Base-by-base conservation (phyloP, 2,797 vertebrate species). In the Sorex maritimensis region DNA sequence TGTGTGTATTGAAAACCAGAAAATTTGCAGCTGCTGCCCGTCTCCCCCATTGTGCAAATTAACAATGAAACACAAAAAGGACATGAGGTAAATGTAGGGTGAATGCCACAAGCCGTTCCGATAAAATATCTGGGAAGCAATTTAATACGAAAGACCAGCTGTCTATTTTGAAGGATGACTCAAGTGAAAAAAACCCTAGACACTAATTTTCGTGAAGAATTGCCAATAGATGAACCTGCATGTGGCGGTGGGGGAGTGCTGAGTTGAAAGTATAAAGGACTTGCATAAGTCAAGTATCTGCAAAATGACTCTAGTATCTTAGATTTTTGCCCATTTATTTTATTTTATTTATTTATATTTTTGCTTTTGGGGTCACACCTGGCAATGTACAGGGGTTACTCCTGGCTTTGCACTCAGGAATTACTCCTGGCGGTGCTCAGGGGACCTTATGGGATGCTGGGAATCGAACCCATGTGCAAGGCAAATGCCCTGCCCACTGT, bases 11-110 rank as follows among this genome's bases (percentile, higher is more conserved):
- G 97, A 97, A 96, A 94, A 97, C 87, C 88, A 94, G 92, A 93
- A 86, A 94, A 96, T 92, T 49, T 92, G 97, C 98, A 98, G 97
- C 98, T 98, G 98, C 95, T 95, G 41, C 97, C 97, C 97, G 95
- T 94, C 94, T 93, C 82, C 88, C 0, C 1, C 91, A 97, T 98
- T 98, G 96, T 98, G 80, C 71, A 90, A 41, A 88, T 63, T 96
- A 92, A 97, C 95, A 97, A 97, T 93, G 72, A 97, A 78, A 89
- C 95, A 90, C 92, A 93, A 95, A 95, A 95, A 95, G 95, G 82
- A 96, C 92, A 93, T 73, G 97, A 98, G 92, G 97, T 96, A 97
- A 98, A 96, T 95, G 92, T 11, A 92, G 95, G 94, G 94, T 94
- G 89, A 81, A 96, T 41, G 74, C 73, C 58, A 34, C 86, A 96